Evolutionary conservation across 2,888 invertebrate genomes (phyloP), one percentile per base, ranked within the genome.

Genomic region (Hartigia nigra): DNA sequence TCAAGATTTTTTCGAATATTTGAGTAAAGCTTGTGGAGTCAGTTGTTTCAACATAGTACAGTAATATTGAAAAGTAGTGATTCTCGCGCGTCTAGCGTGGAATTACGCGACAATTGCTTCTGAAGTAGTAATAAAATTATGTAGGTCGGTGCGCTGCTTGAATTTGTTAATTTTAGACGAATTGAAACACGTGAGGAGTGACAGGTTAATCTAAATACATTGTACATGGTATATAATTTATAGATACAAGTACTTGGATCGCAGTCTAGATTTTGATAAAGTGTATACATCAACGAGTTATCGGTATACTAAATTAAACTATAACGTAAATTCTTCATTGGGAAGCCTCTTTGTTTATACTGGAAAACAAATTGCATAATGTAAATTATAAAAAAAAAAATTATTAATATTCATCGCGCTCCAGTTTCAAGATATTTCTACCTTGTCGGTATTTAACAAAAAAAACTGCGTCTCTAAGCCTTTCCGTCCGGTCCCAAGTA

Each of bases 161-260:
- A 72, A 31, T 31, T 72, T 72, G 72, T 34, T 72, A 72, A 72
- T 72, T 72, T 31, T 72, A 72, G 72, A 31, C 72, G 31, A 32
- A 72, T 72, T 34, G 72, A 72, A 32, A 12, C 23, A 72, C 72
- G 72, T 72, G 72, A 72, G 31, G 72, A 72, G 72, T 9, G 31
- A 72, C 72, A 32, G 72, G 31, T 31, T 72, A 9, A 31, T 32
- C 11, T 72, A 34, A 34, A 34, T 31, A 72, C 72, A 72, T 23
- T 55, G 23, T 55, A 23, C 55, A 23, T 9, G 55, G 23, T 55
- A 55, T 55, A 23, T 9, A 9, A 23, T 23, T 55, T 23, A 9
- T 55, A 23, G 9, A 14, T 55, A 55, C 55, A 55, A 55, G 23
- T 55, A 23, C 23, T 9, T 23, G 23, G 9, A 23, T 55, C 23